Percentiles rank a stretch among this genome's conserved stretches.
Conservation (phyloP, 1,140 invertebrate species). For the Cherax quadricarinatus region DNA sequence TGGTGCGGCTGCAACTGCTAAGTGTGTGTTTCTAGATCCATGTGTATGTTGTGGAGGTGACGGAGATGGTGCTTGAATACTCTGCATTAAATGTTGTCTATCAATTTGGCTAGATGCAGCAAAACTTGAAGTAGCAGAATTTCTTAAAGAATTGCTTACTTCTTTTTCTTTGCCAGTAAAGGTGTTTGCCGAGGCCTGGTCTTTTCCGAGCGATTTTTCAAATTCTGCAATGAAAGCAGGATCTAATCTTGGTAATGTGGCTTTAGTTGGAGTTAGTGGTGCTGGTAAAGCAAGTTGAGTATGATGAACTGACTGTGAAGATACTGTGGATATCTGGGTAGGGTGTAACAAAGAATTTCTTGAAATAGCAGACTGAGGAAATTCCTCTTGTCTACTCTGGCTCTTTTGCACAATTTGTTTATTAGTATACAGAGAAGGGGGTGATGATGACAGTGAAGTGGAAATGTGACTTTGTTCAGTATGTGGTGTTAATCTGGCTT, state of each 20-base stretch:
- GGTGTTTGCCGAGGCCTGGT: slow-evolving; percentile 79
- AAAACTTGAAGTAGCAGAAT: not conserved
- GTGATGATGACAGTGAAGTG: not conserved
- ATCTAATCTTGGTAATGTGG: slow-evolving; percentile 77
- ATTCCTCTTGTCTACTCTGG: slow-evolving; percentile 2
- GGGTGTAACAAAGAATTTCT: not conserved
- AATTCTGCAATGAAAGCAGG: slow-evolving; percentile 81
- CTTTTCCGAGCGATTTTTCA: slow-evolving; percentile 81
- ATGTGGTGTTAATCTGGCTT: not conserved
- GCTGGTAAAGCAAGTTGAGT: slow-evolving; percentile 31
- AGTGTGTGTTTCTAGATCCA: not conserved
- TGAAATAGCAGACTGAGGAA: not conserved
- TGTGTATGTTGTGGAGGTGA: slow-evolving; percentile 24
- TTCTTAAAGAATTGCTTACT: slow-evolving; percentile 11
- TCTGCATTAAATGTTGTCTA: not conserved
- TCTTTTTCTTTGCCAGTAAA: slow-evolving; percentile 72
- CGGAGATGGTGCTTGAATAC: slow-evolving; percentile 30
- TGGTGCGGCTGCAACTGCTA: not conserved
- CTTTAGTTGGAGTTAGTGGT: slow-evolving; percentile 32
- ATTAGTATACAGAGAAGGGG: not conserved
- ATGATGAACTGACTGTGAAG: not conserved
- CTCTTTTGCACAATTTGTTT: not conserved
- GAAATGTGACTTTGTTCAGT: not conserved
- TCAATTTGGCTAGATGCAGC: not conserved
- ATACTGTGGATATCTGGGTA: slow-evolving; percentile 3